phyloP scores from a whole-genome alignment of 2,797 vertebrate genomes.

The Anas capensis region DNA sequence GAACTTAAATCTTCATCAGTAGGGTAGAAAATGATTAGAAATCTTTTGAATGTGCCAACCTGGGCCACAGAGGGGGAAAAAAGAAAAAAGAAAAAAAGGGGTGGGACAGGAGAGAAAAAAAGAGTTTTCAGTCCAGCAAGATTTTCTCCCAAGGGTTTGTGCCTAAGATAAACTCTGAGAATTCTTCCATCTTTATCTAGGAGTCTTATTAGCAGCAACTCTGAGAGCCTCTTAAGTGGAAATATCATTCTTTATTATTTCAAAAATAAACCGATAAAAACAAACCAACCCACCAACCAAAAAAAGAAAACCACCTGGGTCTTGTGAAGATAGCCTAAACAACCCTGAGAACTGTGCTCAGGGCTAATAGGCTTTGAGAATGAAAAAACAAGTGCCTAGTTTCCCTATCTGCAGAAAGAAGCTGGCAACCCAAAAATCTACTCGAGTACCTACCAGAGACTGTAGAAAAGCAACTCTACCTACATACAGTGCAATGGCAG shows the following conservation, averaged over 20 bases:
- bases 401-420: neutral
- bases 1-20: neutral
- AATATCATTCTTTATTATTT: neutral
- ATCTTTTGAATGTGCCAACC: neutral
- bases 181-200: neutral
- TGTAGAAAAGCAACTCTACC: neutral
- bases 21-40: neutral
- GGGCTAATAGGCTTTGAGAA: neutral
- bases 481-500: neutral
- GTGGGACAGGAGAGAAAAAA: accelerated
- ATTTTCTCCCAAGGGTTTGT: neutral
- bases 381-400: neutral
- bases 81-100: neutral
- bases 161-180: neutral
- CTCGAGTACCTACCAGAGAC: neutral
- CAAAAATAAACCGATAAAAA: neutral
- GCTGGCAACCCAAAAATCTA: neutral
- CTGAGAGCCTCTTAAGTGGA: neutral
- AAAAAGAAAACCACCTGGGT: accelerated
- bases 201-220: neutral
- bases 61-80: neutral
- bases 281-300: too few species aligned
- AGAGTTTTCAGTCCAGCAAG: neutral
- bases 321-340: neutral
- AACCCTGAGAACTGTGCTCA: neutral